Percentiles rank a stretch among this genome's conserved stretches.
These are phyloP conservation scores for Trichonephila inaurata DNA, from an alignment of 1,140 invertebrate genomes.

Conservation along the genomic window DNA sequence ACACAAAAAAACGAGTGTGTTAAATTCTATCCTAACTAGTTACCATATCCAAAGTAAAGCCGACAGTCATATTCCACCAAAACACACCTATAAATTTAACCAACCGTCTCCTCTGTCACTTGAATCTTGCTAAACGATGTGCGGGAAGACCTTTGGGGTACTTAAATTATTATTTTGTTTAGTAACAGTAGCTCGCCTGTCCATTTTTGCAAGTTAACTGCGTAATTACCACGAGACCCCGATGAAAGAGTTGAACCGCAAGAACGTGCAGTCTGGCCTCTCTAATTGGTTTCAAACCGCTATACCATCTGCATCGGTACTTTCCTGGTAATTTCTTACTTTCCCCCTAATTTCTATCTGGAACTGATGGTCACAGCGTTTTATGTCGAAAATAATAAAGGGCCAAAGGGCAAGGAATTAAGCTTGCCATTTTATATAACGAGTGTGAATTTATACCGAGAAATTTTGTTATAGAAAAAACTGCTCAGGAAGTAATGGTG, in stretches of 20 bases:
- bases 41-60: background rate
- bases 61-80: background rate
- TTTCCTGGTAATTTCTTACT: background rate
- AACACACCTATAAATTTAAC: background rate
- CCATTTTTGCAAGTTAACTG: constrained; percentile 27
- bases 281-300: background rate
- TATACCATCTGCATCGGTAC: background rate
- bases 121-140: background rate
- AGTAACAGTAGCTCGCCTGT: background rate
- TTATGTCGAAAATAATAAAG: too few relatives aligned
- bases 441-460: too few relatives aligned
- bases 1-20: too few relatives aligned
- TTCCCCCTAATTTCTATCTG: too few relatives aligned
- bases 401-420: too few relatives aligned
- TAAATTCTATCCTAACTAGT: too few relatives aligned
- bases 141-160: background rate
- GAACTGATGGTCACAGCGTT: too few relatives aligned
- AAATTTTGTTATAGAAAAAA: too few relatives aligned
- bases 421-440: too few relatives aligned
- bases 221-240: background rate
- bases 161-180: background rate
- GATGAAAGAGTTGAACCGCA: constrained; percentile 2
- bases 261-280: background rate
- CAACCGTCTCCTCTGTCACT: background rate
- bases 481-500: too few relatives aligned